Evolutionary conservation across 64 coral and sea anemone genomes (phyloP).

Genomic region (Dendrophyllia cribrosa): DNA sequence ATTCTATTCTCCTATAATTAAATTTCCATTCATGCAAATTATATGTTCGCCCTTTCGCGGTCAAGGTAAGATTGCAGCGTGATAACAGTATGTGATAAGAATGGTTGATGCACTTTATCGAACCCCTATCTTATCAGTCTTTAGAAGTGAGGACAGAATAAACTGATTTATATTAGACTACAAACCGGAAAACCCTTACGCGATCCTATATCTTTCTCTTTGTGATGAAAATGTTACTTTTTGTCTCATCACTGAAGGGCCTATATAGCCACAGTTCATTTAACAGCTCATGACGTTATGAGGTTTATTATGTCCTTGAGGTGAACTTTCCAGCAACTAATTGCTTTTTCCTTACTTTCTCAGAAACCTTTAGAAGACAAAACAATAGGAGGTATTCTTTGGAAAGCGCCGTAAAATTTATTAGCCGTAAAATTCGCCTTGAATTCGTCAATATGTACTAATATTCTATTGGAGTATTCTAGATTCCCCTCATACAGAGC

Average conservation of each 20-base stretch:
- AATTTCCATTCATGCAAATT: neutral
- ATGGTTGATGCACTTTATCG: constrained; percentile 10
- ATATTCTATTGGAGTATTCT: neutral
- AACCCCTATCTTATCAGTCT: constrained; percentile 22
- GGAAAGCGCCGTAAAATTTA: neutral
- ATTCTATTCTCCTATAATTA: neutral
- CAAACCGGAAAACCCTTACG: neutral
- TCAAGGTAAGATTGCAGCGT: neutral
- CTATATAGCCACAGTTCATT: neutral
- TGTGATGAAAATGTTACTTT: constrained; percentile 54
- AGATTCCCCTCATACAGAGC: neutral
- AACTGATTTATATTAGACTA: constrained; percentile 31
- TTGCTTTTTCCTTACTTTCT: too few species aligned
- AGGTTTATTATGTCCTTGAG: neutral
- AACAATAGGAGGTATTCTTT: neutral
- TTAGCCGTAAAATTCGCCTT: neutral
- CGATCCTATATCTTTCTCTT: neutral
- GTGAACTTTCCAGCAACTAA: neutral
- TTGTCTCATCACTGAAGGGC: neutral
- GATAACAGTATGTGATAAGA: neutral
- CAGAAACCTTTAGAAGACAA: neutral
- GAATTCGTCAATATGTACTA: neutral
- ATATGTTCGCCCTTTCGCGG: neutral
- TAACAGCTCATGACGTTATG: neutral
- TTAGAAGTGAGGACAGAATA: neutral